Percentiles rank a stretch among this genome's conserved stretches.
These are phyloP conservation scores for Spermophilus dauricus DNA, from an alignment of 2,113 vertebrate species.

Conservation along the genomic window DNA sequence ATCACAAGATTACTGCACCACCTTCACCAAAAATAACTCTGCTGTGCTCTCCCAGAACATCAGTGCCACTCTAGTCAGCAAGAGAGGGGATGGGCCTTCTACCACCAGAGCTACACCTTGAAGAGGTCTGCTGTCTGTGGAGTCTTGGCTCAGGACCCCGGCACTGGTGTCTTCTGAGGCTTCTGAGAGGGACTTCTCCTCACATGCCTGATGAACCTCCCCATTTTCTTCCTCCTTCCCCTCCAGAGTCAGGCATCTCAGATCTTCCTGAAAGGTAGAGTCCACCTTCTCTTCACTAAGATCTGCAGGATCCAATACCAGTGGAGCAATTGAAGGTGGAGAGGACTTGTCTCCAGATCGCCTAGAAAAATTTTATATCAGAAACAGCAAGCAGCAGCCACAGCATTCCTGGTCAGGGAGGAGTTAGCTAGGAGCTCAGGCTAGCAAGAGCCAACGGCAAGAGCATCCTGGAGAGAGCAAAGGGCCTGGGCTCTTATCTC, in stretches of 20 bases:
- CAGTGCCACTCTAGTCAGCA: neutral
- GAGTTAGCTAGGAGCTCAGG: neutral
- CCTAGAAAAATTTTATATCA: conserved; percentile 88
- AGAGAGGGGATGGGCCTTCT: neutral
- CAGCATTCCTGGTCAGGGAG: neutral
- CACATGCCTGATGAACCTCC: neutral
- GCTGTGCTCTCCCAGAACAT: neutral
- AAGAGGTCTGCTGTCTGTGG: conserved; percentile 87
- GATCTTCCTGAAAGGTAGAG: neutral
- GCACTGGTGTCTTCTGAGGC: conserved; percentile 46
- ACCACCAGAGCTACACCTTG: conserved; percentile 89
- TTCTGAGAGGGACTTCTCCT: conserved; percentile 33
- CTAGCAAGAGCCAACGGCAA: neutral
- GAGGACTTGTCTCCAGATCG: conserved; percentile 94
- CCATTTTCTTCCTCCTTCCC: conserved; percentile 61
- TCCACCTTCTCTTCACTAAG: conserved; percentile 77
- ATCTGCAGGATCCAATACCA: conserved; percentile 75
- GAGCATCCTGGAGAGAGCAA: neutral
- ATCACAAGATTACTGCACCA: neutral
- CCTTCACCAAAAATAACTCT: neutral
- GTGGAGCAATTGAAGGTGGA: conserved; percentile 91
- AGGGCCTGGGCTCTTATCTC: neutral
- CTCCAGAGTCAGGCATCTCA: conserved; percentile 78
- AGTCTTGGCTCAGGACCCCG: conserved; percentile 70
- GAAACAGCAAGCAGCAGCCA: conserved; percentile 8